phyloP scores from a whole-genome alignment of 1,140 invertebrate species.

The Oncopodura yosiiana region DNA sequence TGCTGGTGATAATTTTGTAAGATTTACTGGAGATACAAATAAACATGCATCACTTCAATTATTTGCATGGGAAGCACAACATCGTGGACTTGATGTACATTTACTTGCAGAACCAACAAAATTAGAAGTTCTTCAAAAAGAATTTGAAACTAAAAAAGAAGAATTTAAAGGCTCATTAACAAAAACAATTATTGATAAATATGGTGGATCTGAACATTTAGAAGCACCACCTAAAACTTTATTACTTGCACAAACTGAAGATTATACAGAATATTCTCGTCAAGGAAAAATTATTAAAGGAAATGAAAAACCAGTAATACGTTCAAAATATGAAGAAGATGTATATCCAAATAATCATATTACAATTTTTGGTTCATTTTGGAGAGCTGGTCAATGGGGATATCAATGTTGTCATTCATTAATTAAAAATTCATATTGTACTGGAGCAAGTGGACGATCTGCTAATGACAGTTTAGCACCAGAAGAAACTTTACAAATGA shows the following conservation, averaged over 20 bases:
- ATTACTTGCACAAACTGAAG: constrained; percentile 86
- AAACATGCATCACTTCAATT: constrained; percentile 82
- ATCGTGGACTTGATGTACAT: constrained; percentile 90
- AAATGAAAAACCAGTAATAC: constrained; percentile 71
- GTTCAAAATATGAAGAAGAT: constrained; percentile 93
- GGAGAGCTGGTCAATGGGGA: constrained; percentile 86
- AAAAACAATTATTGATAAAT: constrained; percentile 67
- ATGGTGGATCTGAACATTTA: constrained; percentile 87
- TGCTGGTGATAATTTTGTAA: constrained; percentile 90
- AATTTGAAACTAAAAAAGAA: constrained; percentile 82
- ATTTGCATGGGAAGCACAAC: constrained; percentile 96
- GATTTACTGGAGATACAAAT: constrained; percentile 85
- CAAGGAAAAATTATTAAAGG: constrained; percentile 79
- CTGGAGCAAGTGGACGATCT: constrained; percentile 64
- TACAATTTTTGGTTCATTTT: constrained; percentile 90
- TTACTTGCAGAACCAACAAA: constrained; percentile 95
- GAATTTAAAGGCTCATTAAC: constrained; percentile 68
- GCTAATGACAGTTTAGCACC: constrained; percentile 30
- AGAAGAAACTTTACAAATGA: constrained; percentile 26
- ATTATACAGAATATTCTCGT: constrained; percentile 91
- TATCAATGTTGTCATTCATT: constrained; percentile 92
- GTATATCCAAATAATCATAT: constrained; percentile 84
- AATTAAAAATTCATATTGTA: constrained; percentile 78
- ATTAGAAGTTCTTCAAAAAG: constrained; percentile 77
- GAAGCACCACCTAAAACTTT: constrained; percentile 73